These are phyloP conservation scores for Channallabes apus DNA, from an alignment of 2,797 vertebrate species.

Conservation along the genomic window DNA sequence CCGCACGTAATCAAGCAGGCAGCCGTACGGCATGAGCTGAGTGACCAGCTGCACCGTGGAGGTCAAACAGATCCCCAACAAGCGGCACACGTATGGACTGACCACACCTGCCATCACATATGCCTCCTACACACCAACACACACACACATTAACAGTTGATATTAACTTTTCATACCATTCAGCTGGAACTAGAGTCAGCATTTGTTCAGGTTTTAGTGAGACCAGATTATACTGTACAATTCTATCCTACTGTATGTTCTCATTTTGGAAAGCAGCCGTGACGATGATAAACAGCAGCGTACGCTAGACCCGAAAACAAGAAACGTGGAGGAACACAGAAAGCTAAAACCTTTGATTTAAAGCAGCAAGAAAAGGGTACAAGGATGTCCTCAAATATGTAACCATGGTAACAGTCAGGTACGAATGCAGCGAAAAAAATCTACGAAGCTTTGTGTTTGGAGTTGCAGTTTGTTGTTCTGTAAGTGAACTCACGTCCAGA, in stretches of 20 bases:
- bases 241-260: neutral
- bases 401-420: neutral
- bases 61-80: constrained; percentile 95
- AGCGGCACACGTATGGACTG: constrained; percentile 90
- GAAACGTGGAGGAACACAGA: neutral
- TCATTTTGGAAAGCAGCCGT: neutral
- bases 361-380: neutral
- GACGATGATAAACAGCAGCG: neutral
- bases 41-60: constrained; percentile 97
- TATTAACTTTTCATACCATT: neutral
- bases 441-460: neutral
- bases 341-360: neutral
- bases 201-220: neutral
- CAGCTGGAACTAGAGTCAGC: neutral
- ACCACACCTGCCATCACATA: constrained; percentile 97
- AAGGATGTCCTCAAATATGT: neutral
- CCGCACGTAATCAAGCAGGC: constrained; percentile 95
- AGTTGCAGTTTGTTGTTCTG: neutral
- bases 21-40: constrained; percentile 98
- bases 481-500: constrained; percentile 82
- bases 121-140: constrained; percentile 81
- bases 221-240: neutral
- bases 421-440: neutral
- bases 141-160: neutral
- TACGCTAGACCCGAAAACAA: neutral